Evolutionary conservation across 2,797 vertebrate species (phyloP).

Genomic region (Melanotaenia parkinsoni): DNA sequence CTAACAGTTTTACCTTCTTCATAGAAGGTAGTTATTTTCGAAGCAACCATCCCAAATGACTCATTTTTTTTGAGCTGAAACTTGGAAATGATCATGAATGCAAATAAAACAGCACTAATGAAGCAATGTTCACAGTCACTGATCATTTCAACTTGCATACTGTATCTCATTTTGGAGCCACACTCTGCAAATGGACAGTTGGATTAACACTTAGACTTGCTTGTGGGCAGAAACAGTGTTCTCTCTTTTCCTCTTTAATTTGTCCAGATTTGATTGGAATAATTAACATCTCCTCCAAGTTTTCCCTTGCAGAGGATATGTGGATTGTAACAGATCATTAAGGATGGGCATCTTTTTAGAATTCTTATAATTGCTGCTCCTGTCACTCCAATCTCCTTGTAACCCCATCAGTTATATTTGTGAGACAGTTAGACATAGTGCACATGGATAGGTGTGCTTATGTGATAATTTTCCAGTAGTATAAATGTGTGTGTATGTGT

Average conservation of each 20-base stretch:
- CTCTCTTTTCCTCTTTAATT: slow-evolving; percentile 31
- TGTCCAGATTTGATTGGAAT: slow-evolving; percentile 49
- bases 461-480: slow-evolving; percentile 7
- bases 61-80: slow-evolving; percentile 41
- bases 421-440: slow-evolving; percentile 23
- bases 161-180: slow-evolving; percentile 26
- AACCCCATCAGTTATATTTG: slow-evolving; percentile 54
- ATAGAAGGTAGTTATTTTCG: slow-evolving; percentile 25
- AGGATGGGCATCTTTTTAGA: slow-evolving; percentile 26
- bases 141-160: slow-evolving; percentile 35
- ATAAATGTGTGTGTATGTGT: slow-evolving; percentile 7
- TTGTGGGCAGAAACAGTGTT: slow-evolving; percentile 9
- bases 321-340: background rate
- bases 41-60: slow-evolving; percentile 16
- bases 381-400: slow-evolving; percentile 41
- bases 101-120: slow-evolving; percentile 43
- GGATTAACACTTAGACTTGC: slow-evolving; percentile 34
- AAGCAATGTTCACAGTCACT: slow-evolving; percentile 32
- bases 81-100: slow-evolving; percentile 30
- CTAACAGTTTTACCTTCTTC: background rate
- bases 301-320: slow-evolving; percentile 33
- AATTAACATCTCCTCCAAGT: slow-evolving; percentile 46
- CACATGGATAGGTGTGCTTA: slow-evolving; percentile 12
- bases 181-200: slow-evolving; percentile 1
- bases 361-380: slow-evolving; percentile 49